These are phyloP conservation scores for Oasisia sp. DNA, from an alignment of 2,888 invertebrate genomes.

Conservation along the genomic window DNA sequence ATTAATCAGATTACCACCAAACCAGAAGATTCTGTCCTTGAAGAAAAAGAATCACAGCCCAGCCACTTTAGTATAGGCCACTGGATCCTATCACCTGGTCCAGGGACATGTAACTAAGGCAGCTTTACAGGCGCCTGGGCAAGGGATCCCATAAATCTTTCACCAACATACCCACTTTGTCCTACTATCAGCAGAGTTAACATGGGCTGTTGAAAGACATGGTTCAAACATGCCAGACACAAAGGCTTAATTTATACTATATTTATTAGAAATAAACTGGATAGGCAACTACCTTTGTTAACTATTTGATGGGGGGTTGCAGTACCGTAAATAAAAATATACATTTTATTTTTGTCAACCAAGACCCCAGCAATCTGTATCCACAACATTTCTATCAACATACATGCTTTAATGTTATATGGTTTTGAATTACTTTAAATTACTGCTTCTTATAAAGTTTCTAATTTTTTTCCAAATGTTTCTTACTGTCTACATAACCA, in stretches of 20 bases:
- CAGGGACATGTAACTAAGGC: neutral
- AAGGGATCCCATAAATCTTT: neutral
- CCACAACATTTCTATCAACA: no score
- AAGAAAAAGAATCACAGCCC: neutral
- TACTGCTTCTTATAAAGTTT: no score
- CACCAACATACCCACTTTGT: neutral
- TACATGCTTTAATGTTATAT: no score
- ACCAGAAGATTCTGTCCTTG: neutral
- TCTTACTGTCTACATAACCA: no score
- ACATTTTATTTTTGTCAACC: no score
- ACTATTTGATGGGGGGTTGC: neutral
- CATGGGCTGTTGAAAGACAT: neutral
- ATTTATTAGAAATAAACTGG: neutral
- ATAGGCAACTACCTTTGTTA: neutral
- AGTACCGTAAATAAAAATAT: neutral
- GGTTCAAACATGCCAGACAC: neutral
- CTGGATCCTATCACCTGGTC: neutral
- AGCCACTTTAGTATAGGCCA: neutral
- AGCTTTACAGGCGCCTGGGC: neutral
- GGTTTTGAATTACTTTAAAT: no score
- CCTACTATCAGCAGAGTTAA: neutral
- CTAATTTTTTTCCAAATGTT: no score
- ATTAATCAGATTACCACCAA: neutral
- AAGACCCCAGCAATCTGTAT: no score
- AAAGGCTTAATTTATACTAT: neutral